Percentiles rank a stretch among this genome's conserved stretches.
Evolutionary conservation across 2,113 vertebrate genomes (phyloP).

Genomic region (Capricornis sumatraensis): DNA sequence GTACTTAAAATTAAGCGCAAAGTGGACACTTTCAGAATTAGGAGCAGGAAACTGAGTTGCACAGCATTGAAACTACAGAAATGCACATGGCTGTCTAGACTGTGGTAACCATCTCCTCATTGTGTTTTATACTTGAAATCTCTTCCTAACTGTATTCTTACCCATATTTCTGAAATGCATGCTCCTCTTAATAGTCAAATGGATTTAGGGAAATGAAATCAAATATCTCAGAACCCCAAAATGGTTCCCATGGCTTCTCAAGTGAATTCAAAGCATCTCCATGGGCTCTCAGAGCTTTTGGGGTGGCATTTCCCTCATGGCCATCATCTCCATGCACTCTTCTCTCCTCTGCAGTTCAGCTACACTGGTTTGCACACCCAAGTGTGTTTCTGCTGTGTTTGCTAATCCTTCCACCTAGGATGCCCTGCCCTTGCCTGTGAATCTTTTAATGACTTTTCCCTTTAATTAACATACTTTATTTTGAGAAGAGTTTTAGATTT

Average conservation of each 20-base stretch:
- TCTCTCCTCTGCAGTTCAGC: background rate
- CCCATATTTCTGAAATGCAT: background rate
- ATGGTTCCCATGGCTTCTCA: background rate
- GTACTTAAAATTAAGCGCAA: slow-evolving; percentile 50
- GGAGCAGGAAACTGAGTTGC: background rate
- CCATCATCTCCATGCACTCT: background rate
- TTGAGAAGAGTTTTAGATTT: background rate
- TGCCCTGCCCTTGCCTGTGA: background rate
- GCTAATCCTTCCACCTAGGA: background rate
- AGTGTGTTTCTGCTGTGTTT: background rate
- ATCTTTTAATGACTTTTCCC: background rate
- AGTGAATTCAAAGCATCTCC: background rate
- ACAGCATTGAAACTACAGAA: background rate
- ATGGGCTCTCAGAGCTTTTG: background rate
- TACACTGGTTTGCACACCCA: background rate
- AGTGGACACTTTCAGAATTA: slow-evolving; percentile 25
- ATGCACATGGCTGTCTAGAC: background rate
- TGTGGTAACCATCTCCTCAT: background rate
- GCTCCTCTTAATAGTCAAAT: background rate
- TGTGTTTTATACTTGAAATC: background rate
- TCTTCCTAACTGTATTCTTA: background rate
- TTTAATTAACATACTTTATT: background rate
- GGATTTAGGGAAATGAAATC: background rate
- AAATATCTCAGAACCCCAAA: background rate
- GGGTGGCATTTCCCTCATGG: fast-evolving